phyloP scores from a whole-genome alignment of 2,797 vertebrate species.

The Alca torda region DNA sequence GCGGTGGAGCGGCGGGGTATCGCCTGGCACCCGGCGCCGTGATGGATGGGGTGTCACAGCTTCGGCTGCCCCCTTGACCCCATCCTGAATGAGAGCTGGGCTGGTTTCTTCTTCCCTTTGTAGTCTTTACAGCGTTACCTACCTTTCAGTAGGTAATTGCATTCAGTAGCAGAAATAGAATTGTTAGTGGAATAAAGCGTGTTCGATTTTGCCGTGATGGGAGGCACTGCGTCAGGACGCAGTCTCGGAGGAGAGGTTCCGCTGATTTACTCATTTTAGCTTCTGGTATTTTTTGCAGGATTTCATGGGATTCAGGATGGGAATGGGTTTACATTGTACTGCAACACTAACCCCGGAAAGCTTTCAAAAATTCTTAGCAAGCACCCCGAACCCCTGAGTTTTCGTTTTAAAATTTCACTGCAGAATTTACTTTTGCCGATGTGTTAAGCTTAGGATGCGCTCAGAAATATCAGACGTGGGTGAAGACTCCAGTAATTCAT shows the following conservation, averaged over 20 bases:
- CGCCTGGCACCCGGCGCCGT: neutral
- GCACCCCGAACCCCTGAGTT: neutral
- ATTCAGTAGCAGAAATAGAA: constrained; percentile 20
- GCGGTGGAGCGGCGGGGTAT: neutral
- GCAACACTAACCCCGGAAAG: neutral
- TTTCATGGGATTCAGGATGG: neutral
- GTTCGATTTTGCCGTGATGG: neutral
- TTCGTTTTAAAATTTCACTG: neutral
- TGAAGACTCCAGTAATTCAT: neutral
- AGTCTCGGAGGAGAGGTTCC: neutral
- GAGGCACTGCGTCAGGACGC: neutral
- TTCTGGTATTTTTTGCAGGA: neutral
- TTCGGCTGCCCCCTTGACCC: constrained; percentile 71
- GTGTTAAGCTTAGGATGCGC: neutral
- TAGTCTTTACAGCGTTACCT: neutral
- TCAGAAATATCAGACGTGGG: neutral
- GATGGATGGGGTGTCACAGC: constrained; percentile 73
- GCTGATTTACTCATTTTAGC: neutral
- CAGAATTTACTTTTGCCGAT: neutral
- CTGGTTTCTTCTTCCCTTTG: neutral
- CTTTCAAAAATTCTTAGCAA: neutral
- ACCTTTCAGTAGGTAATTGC: constrained; percentile 60
- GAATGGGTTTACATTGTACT: neutral
- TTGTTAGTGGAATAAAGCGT: neutral
- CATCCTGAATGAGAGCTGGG: neutral